A percentile compares a stretch with the other conserved stretches of the same genome.
phyloP scores from a whole-genome alignment of 2,797 vertebrate species.

The Cygnus olor region DNA sequence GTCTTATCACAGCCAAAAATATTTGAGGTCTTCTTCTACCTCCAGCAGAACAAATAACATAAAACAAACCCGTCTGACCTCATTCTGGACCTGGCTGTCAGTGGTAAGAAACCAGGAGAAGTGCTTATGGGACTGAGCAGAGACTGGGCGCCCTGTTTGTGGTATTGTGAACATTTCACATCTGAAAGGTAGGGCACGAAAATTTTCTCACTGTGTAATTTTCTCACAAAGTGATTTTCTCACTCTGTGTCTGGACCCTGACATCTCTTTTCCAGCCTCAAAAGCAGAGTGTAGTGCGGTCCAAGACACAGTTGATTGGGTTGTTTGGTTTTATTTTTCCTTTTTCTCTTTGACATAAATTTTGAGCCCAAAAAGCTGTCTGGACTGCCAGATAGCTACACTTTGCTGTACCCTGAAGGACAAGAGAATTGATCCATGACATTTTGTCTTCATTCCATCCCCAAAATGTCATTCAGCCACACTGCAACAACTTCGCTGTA shows the following conservation, averaged over 20 bases:
- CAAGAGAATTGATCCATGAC: neutral
- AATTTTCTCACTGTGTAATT: neutral
- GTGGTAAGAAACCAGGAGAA: neutral
- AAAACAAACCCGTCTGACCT: neutral
- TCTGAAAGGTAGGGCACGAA: neutral
- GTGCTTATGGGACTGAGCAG: neutral
- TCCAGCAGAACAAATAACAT: neutral
- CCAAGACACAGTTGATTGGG: neutral
- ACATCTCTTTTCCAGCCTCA: neutral
- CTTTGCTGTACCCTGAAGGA: neutral
- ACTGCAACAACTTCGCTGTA: neutral
- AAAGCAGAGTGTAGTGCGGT: neutral
- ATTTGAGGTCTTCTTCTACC: neutral
- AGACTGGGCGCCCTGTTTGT: neutral
- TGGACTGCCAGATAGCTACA: neutral
- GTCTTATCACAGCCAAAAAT: neutral
- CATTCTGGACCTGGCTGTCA: neutral
- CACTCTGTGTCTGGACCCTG: neutral
- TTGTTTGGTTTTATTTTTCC: neutral
- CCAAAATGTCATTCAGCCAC: neutral
- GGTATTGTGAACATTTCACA: neutral
- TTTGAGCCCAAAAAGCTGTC: neutral
- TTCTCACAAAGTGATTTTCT: neutral
- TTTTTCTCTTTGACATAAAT: neutral
- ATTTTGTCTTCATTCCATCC: neutral